Evolutionary conservation across 2,888 invertebrate species (phyloP), one percentile per base, ranked within the genome.

Genomic region (Bimastos eiseni): DNA sequence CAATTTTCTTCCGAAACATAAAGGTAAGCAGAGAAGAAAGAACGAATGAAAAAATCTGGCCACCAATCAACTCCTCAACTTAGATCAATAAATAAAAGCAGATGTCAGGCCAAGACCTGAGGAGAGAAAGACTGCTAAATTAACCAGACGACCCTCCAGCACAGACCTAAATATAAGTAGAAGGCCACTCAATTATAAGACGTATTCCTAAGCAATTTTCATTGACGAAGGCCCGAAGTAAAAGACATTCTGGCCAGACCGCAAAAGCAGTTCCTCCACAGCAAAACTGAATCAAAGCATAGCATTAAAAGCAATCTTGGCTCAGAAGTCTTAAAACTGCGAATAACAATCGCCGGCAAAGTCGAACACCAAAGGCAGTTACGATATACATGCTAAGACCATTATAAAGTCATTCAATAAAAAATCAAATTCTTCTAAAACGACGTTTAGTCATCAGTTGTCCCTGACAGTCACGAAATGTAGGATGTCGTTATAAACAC

Each of bases 141-240:
- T 70, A 70, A 70, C 30, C n/a, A 70, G n/a, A n/a, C 70, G n/a
- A 70, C 70, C 70, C 70, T 70, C 70, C 70, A 70, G 70, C 70
- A 70, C 70, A 70, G 70, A 70, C 70, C 70, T n/a, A 70, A 70
- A 70, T n/a, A 8, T 70, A 30, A 70, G n/a, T 70, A 70, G 70
- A 70, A 70, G 70, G 30, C 8, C n/a, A 8, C 70, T 70, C 1
- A 70, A n/a, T 70, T n/a, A 70, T 11, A n/a, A 70, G 30, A 70
- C n/a, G 1, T n/a, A n/a, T 70, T 70, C 70, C n/a, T 70, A n/a
- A 70, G 70, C 70, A 70, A 8, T 70, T n/a, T 70, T 70, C 70
- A 70, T 70, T n/a, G n/a, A n/a, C 70, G 11, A 70, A 70, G 8
- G 30, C 70, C 70, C n/a, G 5, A n/a, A 70, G 70, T n/a, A 70